Percentiles rank a stretch among this genome's conserved stretches.
Evolutionary conservation across 23 tunicate species (phyloP).

Genomic region (Phallusia fumigata): DNA sequence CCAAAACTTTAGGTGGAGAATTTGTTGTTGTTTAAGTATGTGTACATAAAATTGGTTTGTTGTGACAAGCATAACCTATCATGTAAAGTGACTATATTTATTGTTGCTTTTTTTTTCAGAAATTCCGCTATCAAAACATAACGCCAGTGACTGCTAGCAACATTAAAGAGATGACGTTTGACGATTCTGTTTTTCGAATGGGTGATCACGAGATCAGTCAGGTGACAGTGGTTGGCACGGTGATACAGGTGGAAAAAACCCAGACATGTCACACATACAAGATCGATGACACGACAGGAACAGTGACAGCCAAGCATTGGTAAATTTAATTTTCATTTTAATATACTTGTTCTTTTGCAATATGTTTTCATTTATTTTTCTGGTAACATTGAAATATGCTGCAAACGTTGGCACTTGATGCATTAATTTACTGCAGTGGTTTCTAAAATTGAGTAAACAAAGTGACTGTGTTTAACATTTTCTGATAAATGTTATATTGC

Average conservation of each 20-base stretch:
- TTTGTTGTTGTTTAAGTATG: neutral
- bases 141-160: conserved; percentile 52
- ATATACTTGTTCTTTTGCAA: too few relatives aligned
- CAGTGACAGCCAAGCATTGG: conserved; percentile 68
- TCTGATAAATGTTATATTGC: too few relatives aligned
- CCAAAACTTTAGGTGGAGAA: neutral
- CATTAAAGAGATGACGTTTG: conserved; percentile 50
- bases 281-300: conserved; percentile 79
- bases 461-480: too few relatives aligned
- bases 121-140: conserved; percentile 59
- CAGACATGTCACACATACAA: conserved; percentile 79
- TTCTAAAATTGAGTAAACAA: too few relatives aligned
- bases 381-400: too few relatives aligned
- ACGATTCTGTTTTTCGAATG: conserved; percentile 54
- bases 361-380: too few relatives aligned
- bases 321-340: neutral
- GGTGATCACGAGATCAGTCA: conserved; percentile 59
- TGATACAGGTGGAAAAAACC: conserved; percentile 56
- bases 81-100: too few relatives aligned
- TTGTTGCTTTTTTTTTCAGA: conserved; percentile 14
- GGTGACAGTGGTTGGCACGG: conserved; percentile 70
- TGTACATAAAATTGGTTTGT: neutral
- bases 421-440: too few relatives aligned
- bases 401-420: too few relatives aligned
- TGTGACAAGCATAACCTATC: too few relatives aligned